Base-by-base conservation (phyloP, 53 echinoderm and acorn worm species). In the Temnopleurus reevesii region DNA sequence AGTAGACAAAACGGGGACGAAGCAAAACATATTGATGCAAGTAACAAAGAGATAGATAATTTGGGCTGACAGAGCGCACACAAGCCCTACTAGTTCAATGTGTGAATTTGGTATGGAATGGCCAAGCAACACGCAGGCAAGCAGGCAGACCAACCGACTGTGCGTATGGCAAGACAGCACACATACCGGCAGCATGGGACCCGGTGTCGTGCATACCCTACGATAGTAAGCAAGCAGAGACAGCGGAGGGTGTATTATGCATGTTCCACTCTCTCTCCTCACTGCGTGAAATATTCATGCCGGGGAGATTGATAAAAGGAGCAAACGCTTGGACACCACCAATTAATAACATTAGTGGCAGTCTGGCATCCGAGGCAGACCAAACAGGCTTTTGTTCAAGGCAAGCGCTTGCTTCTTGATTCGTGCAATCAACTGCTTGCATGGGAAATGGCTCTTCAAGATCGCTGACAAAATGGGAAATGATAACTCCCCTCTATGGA, bases 311-410 rank as follows among this genome's bases (percentile, higher is more conserved):
- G 88, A 87, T 66, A 87, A 66, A 60, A 86, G 61, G 36, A 87
- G 88, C n/a, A 65, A 87, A 87, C 41, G 88, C 71, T 87, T 66
- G 65, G 71, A 66, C 88, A 87, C 65, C 35, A 87, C 71, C 88
- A 87, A 87, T 87, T 87, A 87, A 87, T 87, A 85, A 85, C 85
- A 87, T 87, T 85, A 85, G 36, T 85, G 36, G 55, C 56, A 83
- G 83, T 47, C 85, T 57, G 85, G 85, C 59, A 85, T 43, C 55
- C 83, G 36, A 55, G 56, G 55, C 83, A 83, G 36, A 55, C 83
- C 71, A n/a, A 71, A 71, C 71, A 71, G 13, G 21, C 71, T 71
- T 71, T 71, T 71, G 71, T 71, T 71, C 71, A 38, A 43, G 36
- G 41, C 29, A 71, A 71, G 71, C 19, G 15, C 8, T 71, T 43